phyloP scores from a whole-genome alignment of 1,140 invertebrate genomes.

The Pseudomyrmex pallidus region DNA sequence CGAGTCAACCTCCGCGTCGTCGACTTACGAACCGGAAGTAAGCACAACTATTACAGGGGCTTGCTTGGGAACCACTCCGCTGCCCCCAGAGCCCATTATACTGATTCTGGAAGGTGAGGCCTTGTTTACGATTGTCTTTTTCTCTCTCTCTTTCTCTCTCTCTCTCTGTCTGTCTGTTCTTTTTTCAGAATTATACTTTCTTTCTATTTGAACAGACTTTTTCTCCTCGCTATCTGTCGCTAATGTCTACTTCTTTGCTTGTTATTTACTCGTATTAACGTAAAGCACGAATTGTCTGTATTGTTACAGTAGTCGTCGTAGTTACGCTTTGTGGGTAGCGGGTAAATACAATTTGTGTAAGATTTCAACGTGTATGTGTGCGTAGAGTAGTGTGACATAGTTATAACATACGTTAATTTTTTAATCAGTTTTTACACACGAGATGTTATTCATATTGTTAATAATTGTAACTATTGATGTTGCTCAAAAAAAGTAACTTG shows the following conservation, averaged over 20 bases:
- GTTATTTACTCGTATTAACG: constrained; percentile 7
- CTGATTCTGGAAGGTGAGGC: constrained; percentile 91
- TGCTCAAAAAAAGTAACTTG: neutral
- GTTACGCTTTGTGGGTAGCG: constrained; percentile 42
- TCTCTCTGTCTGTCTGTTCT: neutral
- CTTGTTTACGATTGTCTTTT: constrained; percentile 62
- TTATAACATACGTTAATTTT: constrained; percentile 2
- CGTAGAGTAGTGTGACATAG: neutral
- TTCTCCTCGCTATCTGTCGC: constrained; percentile 12
- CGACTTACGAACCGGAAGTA: constrained; percentile 70
- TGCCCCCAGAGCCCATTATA: constrained; percentile 89
- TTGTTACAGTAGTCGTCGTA: constrained; percentile 28
- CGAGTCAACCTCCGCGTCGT: constrained; percentile 52
- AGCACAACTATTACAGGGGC: constrained; percentile 77
- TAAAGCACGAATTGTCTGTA: constrained; percentile 18
- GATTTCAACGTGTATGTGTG: neutral
- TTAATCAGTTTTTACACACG: constrained; percentile 24
- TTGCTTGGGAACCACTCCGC: constrained; percentile 86
- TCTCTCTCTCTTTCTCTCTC: neutral
- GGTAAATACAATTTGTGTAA: constrained; percentile 40
- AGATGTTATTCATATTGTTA: neutral
- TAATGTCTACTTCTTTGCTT: constrained; percentile 52
- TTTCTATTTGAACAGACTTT: neutral
- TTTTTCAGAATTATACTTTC: neutral
- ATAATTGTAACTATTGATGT: constrained; percentile 4